A percentile compares a stretch with the other conserved stretches of the same genome.
Evolutionary conservation across 2,888 invertebrate species (phyloP).

Genomic region (Agrotis segetum): DNA sequence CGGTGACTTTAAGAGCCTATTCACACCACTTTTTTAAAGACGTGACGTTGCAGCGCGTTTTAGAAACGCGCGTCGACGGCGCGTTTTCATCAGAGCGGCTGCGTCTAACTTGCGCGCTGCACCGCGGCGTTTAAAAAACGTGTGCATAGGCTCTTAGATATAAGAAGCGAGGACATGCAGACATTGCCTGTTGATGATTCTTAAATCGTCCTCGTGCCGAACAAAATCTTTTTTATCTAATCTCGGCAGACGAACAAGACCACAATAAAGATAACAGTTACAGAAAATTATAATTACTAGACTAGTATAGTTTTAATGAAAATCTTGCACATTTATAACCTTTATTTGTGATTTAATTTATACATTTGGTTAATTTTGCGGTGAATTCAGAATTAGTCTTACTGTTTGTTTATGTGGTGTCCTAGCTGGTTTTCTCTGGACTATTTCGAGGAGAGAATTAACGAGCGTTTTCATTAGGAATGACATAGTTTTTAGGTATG

Average conservation of each 20-base stretch:
- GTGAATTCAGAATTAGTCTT: not conserved
- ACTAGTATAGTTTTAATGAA: slow-evolving; percentile 13
- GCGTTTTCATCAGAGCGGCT: too few species aligned
- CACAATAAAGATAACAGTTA: slow-evolving; percentile 36
- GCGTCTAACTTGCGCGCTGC: too few species aligned
- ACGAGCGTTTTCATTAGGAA: slow-evolving; percentile 1
- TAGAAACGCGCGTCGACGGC: too few species aligned
- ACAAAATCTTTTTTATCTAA: slow-evolving; percentile 38
- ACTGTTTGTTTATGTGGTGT: not conserved
- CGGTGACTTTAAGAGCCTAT: not conserved
- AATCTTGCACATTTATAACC: slow-evolving; percentile 13
- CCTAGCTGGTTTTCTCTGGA: not conserved
- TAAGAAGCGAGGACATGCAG: too few species aligned
- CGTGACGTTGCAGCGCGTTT: too few species aligned
- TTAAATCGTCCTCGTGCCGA: slow-evolving; percentile 17
- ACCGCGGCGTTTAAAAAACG: too few species aligned
- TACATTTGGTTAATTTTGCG: not conserved
- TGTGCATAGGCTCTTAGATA: too few species aligned
- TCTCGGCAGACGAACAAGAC: slow-evolving; percentile 37
- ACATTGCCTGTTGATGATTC: slow-evolving; percentile 13
- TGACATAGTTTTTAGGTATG: not conserved
- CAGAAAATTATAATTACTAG: slow-evolving; percentile 12
- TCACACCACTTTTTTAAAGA: too few species aligned
- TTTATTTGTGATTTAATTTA: not conserved
- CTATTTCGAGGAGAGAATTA: not conserved